Conservation (phyloP, 2,888 invertebrate species). For the Eupithecia abbreviata region DNA sequence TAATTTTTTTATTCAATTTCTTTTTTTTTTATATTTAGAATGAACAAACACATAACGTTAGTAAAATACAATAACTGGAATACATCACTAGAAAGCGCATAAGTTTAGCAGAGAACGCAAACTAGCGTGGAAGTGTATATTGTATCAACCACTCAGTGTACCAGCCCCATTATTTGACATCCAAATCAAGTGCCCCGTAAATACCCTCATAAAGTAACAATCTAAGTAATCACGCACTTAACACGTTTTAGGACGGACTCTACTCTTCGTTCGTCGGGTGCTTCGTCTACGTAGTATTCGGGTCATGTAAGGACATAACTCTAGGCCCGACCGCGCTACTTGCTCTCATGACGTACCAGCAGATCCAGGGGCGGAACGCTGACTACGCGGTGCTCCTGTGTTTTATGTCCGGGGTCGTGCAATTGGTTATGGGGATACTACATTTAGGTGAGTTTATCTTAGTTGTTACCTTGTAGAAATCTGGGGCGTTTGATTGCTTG, state of each 20-base stretch:
- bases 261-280: conserved; percentile 98
- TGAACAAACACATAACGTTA: too few species aligned
- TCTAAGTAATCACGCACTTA: conserved; percentile 19
- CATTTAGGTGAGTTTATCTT: conserved; percentile 87
- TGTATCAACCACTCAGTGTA: background rate
- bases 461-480: background rate
- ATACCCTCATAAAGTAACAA: conserved; percentile 13
- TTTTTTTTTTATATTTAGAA: too few species aligned
- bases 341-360: conserved; percentile 94
- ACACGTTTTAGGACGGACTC: conserved; percentile 90
- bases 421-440: conserved; percentile 91
- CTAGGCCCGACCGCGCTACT: conserved; percentile 97
- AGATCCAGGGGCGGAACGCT: conserved; percentile 87
- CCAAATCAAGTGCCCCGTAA: conserved; percentile 18
- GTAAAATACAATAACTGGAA: too few species aligned
- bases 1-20: too few species aligned
- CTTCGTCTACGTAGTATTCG: conserved; percentile 94
- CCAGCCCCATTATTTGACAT: conserved; percentile 13
- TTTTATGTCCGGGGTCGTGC: conserved; percentile 91
- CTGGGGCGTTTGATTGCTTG: background rate
- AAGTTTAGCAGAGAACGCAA: background rate
- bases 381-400: conserved; percentile 93
- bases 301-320: conserved; percentile 94
- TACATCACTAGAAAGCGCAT: too few species aligned
- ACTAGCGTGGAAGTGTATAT: background rate